phyloP scores from a whole-genome alignment of 2,888 invertebrate genomes.

The Campaea margaritaria region DNA sequence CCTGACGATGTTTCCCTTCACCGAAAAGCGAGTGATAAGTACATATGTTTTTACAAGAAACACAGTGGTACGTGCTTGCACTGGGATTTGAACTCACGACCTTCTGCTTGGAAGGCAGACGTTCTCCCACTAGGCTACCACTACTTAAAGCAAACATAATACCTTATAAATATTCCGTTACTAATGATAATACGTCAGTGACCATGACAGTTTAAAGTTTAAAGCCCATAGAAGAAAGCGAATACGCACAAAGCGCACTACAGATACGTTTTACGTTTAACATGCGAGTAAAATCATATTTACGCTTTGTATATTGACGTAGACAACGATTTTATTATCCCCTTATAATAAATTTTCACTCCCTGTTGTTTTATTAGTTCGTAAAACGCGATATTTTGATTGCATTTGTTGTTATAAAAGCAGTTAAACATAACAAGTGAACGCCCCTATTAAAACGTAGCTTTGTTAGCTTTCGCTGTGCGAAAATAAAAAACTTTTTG shows the following conservation, averaged over 20 bases:
- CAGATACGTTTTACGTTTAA: conserved; percentile 16
- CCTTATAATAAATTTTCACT: conserved; percentile 51
- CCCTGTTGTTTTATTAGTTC: conserved; percentile 48
- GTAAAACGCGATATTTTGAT: conserved; percentile 48
- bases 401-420: conserved; percentile 34
- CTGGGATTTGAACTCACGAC: no score
- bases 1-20: no score
- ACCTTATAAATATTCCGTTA: no score
- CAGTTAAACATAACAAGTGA: conserved; percentile 30
- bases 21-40: no score
- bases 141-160: no score
- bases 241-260: no score
- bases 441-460: conserved; percentile 21
- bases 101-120: no score
- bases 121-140: no score
- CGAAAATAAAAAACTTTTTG: conserved; percentile 13
- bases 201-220: no score
- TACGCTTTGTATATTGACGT: conserved; percentile 40
- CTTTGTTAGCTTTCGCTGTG: conserved; percentile 13
- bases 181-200: no score
- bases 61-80: no score
- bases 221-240: not conserved
- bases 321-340: conserved; percentile 48
- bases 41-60: no score
- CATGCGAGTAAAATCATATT: conserved; percentile 45